A percentile compares a stretch with the other conserved stretches of the same genome.
Conservation (phyloP, 2,888 invertebrate genomes). For the Drosophila demipolita region DNA sequence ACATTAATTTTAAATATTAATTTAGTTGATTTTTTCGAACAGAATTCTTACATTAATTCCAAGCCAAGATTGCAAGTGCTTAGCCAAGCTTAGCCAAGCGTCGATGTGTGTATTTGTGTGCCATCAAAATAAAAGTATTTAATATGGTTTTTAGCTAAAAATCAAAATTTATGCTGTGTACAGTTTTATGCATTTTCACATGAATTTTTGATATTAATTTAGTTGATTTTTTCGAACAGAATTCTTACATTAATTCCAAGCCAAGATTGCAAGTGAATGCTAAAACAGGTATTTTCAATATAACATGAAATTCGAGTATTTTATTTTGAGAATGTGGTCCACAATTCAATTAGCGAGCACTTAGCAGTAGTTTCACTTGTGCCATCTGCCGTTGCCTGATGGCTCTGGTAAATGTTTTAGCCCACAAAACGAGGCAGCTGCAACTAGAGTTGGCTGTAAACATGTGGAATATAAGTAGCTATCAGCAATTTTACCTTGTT, state of each 20-base stretch:
- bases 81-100: background rate
- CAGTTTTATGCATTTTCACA: background rate
- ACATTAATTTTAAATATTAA: background rate
- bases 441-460: constrained; percentile 37
- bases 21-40: background rate
- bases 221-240: background rate
- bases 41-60: background rate
- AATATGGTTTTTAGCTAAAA: background rate
- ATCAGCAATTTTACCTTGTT: constrained; percentile 55
- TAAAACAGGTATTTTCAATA: background rate
- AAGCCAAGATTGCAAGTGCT: background rate
- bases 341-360: constrained; percentile 57
- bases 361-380: constrained; percentile 28
- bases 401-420: constrained; percentile 42
- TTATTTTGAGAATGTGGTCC: background rate
- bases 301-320: constrained; percentile 1
- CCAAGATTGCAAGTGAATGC: background rate
- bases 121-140: background rate
- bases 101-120: no score
- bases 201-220: no score
- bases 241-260: background rate
- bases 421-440: constrained; percentile 7
- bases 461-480: constrained; percentile 53
- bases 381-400: constrained; percentile 14
- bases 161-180: background rate